A percentile compares a stretch with the other conserved stretches of the same genome.
These are phyloP conservation scores for Sinodicranocentrus sp. DNA, from an alignment of 2,888 invertebrate genomes.

Conservation along the genomic window DNA sequence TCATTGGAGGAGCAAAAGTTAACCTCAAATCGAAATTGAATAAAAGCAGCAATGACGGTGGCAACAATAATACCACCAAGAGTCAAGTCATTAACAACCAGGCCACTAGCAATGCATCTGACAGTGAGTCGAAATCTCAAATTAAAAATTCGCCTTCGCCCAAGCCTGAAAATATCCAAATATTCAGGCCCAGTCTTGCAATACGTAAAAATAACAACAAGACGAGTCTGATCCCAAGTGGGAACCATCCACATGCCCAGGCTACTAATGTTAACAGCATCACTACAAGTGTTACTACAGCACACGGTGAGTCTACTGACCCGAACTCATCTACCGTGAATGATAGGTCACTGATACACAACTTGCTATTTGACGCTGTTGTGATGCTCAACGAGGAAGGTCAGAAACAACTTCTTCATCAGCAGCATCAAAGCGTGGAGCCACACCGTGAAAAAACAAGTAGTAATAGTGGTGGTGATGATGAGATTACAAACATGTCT, in stretches of 20 bases:
- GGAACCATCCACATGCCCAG: conserved; percentile 47
- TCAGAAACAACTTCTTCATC: conserved; percentile 57
- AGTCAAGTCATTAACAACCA: conserved; percentile 27
- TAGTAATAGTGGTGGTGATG: conserved; percentile 34
- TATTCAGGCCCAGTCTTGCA: conserved; percentile 51
- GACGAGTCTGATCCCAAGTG: conserved; percentile 55
- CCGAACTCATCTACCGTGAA: conserved; percentile 71
- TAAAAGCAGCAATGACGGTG: conserved; percentile 15
- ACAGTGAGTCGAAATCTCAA: not conserved
- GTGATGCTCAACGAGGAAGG: conserved; percentile 62
- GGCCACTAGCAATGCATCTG: conserved; percentile 23
- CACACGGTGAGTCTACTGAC: conserved; percentile 58
- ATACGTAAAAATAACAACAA: conserved; percentile 50
- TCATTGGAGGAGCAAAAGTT: conserved; percentile 54
- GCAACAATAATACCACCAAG: conserved; percentile 8
- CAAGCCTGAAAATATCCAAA: conserved; percentile 52
- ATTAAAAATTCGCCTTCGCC: conserved; percentile 29
- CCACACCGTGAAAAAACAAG: conserved; percentile 53
- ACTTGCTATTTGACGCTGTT: conserved; percentile 66
- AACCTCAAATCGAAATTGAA: conserved; percentile 59
- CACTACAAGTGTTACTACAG: conserved; percentile 33
- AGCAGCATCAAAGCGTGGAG: conserved; percentile 51
- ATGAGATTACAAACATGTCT: conserved; percentile 48
- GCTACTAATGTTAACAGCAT: conserved; percentile 16
- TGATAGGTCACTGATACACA: conserved; percentile 73